phyloP scores from a whole-genome alignment of 2,888 invertebrate genomes.

The Chromoteleia sp. region DNA sequence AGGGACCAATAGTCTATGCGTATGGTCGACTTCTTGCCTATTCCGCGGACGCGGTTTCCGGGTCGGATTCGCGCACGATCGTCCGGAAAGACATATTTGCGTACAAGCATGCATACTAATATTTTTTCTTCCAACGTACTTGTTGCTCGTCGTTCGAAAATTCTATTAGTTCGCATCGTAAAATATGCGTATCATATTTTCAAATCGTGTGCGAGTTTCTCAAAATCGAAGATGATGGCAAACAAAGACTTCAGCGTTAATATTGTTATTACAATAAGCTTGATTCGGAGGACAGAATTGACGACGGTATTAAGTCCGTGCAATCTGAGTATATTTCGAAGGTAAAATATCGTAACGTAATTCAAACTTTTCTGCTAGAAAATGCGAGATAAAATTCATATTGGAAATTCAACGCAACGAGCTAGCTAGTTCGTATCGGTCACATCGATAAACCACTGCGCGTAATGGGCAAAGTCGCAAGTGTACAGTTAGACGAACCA shows the following conservation, averaged over 20 bases:
- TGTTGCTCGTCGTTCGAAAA: conserved; percentile 1
- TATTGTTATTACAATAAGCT: too few relatives aligned
- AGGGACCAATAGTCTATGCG: conserved; percentile 72
- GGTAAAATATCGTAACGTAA: too few relatives aligned
- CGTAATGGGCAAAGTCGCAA: conserved; percentile 71
- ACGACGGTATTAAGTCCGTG: too few relatives aligned
- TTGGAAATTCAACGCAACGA: conserved; percentile 20
- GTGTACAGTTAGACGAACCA: conserved; percentile 84
- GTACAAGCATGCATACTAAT: conserved; percentile 44
- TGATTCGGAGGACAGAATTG: too few relatives aligned
- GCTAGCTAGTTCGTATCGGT: conserved; percentile 50
- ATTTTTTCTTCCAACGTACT: conserved; percentile 11
- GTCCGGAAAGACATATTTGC: conserved; percentile 68
- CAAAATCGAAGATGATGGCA: too few relatives aligned
- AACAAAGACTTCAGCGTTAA: too few relatives aligned
- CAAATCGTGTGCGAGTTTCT: too few relatives aligned
- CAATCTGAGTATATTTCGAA: too few relatives aligned
- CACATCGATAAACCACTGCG: conserved; percentile 67
- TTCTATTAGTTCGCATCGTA: not conserved
- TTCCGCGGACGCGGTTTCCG: conserved; percentile 79
- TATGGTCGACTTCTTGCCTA: conserved; percentile 77
- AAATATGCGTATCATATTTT: too few relatives aligned
- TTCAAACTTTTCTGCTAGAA: not conserved
- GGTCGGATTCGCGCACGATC: conserved; percentile 74
- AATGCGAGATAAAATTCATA: conserved; percentile 8